Base-by-base conservation (phyloP, 2,888 invertebrate genomes). In the Pheosia gnoma region DNA sequence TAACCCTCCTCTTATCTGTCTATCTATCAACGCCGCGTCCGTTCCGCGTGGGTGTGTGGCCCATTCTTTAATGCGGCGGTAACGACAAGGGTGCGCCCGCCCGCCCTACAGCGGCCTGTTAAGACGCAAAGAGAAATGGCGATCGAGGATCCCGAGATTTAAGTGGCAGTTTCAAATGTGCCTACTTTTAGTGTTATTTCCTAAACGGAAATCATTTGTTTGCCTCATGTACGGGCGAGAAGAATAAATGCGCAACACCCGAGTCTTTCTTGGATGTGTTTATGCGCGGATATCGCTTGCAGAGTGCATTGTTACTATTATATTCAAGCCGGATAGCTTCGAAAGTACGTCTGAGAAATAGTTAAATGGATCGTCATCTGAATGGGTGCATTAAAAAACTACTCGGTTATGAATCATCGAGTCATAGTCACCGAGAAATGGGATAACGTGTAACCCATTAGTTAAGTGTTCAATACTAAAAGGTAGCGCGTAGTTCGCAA, bases 171-270 rank as follows among this genome's bases (percentile, higher is more conserved):
- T 90, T 89, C 90, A 89, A 92, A 91, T 89, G 90, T 87, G 91
- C 91, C 90, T 92, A 92, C 91, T 91, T 91, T 91, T 90, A 92
- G 90, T 90, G 89, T 92, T 92, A 92, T 92, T 90, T 90, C 90
- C 90, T 90, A 89, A 90, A 88, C 91, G 91, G 90, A 91, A 91
- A 83, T 89, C 88, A 91, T 92, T 93, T 91, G 89, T 92, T 91
- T 88, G 87, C 84, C 85, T 86, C 88, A 83, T 87, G 86, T 80
- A 83, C 89, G 87, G 90, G 90, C 80, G 85, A 75, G 80, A 79
- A 87, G 87, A 87, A 84, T 87, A 86, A 88, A 86, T 81, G 81
- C 82, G 84, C 81, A 84, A 86, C 82, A 84, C 76, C 74, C 77
- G 71, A 80, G 80, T 79, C 66, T 81, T 81, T 80, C 75, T 78